Percentiles rank a stretch among this genome's conserved stretches.
Evolutionary conservation across 2,797 vertebrate genomes (phyloP).

Genomic region (Eidolon dupreanum): DNA sequence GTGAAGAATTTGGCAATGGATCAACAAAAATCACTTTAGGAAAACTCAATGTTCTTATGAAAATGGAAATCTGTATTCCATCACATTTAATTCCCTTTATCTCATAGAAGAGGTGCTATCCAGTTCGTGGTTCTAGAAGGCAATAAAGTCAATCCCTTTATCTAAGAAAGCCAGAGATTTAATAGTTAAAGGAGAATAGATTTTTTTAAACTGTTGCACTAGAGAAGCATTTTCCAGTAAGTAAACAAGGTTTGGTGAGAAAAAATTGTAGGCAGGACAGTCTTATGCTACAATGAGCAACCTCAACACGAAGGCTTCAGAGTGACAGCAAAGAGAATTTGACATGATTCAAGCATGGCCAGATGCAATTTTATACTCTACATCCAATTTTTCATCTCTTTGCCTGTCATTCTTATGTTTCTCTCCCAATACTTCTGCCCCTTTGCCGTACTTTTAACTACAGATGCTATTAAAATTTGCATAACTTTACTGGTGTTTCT

Average conservation of each 20-base stretch:
- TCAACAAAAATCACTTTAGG: neutral
- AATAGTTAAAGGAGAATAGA: neutral
- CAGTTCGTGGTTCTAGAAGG: neutral
- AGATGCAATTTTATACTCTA: neutral
- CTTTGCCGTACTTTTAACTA: neutral
- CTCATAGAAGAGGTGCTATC: neutral
- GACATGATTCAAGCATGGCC: neutral
- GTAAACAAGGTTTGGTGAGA: neutral
- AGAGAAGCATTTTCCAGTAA: neutral
- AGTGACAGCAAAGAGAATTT: neutral
- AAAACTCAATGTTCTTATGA: neutral
- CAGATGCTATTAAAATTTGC: neutral
- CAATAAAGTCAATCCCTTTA: neutral
- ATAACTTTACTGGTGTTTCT: neutral
- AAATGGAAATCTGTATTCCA: conserved; percentile 6
- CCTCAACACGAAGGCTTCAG: neutral
- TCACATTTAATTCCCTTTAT: neutral
- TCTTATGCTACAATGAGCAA: neutral
- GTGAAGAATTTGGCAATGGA: neutral
- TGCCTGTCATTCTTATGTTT: neutral
- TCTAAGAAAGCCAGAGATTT: neutral
- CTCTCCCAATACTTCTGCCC: neutral
- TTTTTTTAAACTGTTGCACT: neutral
- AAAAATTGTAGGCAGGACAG: neutral
- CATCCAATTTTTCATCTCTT: neutral